Evolutionary conservation across 2,113 vertebrate genomes (phyloP).

Genomic region (Thoracochromis brauschi): DNA sequence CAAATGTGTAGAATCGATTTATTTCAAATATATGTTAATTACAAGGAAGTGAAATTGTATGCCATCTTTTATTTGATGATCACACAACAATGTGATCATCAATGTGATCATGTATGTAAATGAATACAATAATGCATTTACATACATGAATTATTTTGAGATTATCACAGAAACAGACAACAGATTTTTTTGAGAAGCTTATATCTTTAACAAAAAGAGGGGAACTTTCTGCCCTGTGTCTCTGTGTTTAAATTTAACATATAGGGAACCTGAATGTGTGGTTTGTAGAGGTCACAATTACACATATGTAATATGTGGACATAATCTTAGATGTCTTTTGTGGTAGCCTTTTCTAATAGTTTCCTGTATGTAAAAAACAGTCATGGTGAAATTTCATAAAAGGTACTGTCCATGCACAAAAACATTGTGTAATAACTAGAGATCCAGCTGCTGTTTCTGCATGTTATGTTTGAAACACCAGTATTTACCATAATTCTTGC

Average conservation of each 20-base stretch:
- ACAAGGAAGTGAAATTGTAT: background rate
- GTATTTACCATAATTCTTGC: background rate
- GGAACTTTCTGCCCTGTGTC: background rate
- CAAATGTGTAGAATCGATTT: rapidly evolving
- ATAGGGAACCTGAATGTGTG: rapidly evolving
- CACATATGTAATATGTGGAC: background rate
- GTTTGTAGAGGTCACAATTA: background rate
- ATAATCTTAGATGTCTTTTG: background rate
- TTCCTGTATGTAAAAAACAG: rapidly evolving
- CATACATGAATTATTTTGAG: background rate
- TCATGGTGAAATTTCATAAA: background rate
- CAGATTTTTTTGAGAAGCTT: background rate
- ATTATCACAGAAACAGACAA: background rate
- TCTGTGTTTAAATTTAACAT: background rate
- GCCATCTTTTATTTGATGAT: background rate
- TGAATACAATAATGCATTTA: background rate
- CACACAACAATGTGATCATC: background rate
- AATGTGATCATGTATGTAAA: background rate
- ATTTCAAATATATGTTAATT: background rate
- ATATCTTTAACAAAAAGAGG: background rate
- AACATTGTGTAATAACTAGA: background rate
- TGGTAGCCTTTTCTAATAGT: background rate
- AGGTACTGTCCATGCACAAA: background rate
- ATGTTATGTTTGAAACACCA: background rate
- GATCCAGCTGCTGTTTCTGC: rapidly evolving